Percentiles rank a stretch among this genome's conserved stretches.
Evolutionary conservation across 92 coral and sea anemone species (phyloP).

Genomic region (Ricordea florida): DNA sequence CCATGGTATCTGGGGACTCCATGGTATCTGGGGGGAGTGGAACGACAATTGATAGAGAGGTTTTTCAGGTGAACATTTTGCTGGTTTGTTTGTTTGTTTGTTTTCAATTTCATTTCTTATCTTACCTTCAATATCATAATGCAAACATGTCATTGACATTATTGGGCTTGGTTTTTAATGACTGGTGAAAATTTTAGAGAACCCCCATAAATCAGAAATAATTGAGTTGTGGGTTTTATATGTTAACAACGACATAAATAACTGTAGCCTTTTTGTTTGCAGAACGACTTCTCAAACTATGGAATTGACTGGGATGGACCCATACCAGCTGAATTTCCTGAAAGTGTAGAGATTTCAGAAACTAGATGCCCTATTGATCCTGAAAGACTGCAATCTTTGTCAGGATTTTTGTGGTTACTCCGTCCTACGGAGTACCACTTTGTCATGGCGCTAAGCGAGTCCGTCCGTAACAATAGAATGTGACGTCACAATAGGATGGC

Average conservation of each 20-base stretch:
- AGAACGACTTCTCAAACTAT: slow-evolving; percentile 52
- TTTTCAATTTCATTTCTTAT: background rate
- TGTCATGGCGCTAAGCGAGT: slow-evolving; percentile 11
- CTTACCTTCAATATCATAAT: no score
- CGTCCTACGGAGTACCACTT: background rate
- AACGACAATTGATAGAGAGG: slow-evolving; percentile 14
- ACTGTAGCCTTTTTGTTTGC: background rate
- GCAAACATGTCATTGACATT: no score
- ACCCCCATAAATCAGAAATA: no score
- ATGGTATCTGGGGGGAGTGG: background rate
- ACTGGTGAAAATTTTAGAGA: no score
- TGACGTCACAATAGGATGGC: no score
- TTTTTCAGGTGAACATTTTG: slow-evolving; percentile 8
- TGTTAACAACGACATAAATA: background rate
- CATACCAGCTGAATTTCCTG: slow-evolving; percentile 52
- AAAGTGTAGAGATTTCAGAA: slow-evolving; percentile 62
- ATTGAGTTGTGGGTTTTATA: background rate
- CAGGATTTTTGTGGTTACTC: slow-evolving; percentile 23
- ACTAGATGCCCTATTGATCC: slow-evolving; percentile 54
- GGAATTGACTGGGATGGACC: slow-evolving; percentile 74
- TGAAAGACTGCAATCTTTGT: slow-evolving; percentile 22
- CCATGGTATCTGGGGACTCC: slow-evolving; percentile 36
- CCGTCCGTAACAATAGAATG: no score
- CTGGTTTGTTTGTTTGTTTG: background rate
- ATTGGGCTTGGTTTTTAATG: no score